Evolutionary conservation across 2,113 vertebrate genomes (phyloP), one percentile per base, ranked within the genome.

Genomic region (Bagarius yarrelli): DNA sequence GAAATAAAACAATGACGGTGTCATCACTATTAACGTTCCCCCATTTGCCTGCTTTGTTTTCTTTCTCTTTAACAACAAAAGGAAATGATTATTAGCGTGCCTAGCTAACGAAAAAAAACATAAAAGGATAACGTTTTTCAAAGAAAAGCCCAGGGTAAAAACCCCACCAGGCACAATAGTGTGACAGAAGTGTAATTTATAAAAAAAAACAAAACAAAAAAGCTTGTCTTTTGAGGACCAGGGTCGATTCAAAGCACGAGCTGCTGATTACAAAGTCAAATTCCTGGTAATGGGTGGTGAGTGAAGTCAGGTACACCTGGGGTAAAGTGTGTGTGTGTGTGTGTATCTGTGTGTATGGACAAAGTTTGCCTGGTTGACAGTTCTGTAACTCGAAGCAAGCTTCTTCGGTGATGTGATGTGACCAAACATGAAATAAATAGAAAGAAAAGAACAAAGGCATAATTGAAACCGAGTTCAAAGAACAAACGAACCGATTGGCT

Each of bases 221-320:
- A 40, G 36, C 27, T 85, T 88, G 88, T 87, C 84, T 85, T 88
- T 92, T 91, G 90, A 88, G 89, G 81, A 84, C 34, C 32, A 67
- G 74, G 86, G 64, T 82, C 76, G 88, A 89, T 88, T 92, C 91
- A 93, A 93, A 91, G 90, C 84, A 61, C 57, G 78, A 81, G 86
- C 83, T 87, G 85, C 90, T 91, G 88, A 93, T 93, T 93, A 93
- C 91, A 89, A 92, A 92, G 89, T 92, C 89, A 91, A 90, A 92
- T 93, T 90, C 87, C 86, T 85, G 88, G 86, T 85, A 85, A 84
- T 84, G 84, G 59, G 72, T 77, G 14, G 85, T 74, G 82, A 83
- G 89, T 82, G 73, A 79, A 86, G 81, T 86, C 27, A 80, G 82
- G 87, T 88, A 89, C 92, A 90, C 90, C 91, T 89, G 89, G 87